phyloP scores from a whole-genome alignment of 2,113 vertebrate species.

The Arenaria interpres region DNA sequence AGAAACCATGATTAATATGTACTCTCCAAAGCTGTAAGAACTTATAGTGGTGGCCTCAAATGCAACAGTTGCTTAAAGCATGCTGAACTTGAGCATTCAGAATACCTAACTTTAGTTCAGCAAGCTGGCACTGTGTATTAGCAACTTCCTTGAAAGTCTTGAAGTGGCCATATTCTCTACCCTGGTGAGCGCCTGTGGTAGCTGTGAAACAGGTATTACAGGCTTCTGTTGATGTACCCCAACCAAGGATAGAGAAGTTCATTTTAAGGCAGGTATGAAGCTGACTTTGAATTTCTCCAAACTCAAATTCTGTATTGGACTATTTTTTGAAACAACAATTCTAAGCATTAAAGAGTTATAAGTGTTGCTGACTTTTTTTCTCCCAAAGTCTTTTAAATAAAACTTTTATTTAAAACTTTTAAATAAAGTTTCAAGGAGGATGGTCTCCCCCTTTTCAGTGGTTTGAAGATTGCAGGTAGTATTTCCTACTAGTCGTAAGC shows the following conservation, averaged over 20 bases:
- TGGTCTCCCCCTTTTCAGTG: not conserved
- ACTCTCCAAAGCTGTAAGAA: not conserved
- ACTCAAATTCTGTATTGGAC: not conserved
- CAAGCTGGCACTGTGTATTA: not conserved
- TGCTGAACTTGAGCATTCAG: not conserved
- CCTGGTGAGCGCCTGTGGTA: not conserved
- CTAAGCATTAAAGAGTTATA: not conserved
- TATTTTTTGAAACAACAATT: not conserved
- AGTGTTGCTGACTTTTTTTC: not conserved
- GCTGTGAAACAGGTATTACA: not conserved
- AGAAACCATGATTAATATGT: not conserved
- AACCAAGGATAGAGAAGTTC: not conserved
- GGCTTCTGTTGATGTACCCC: not conserved
- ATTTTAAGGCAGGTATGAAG: not conserved
- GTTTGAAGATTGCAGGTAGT: not conserved
- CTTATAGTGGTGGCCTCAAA: not conserved
- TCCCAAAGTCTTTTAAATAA: not conserved
- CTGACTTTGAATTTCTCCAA: not conserved
- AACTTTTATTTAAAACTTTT: no score
- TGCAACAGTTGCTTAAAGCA: not conserved
- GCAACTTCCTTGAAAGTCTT: not conserved
- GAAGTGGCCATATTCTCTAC: not conserved
- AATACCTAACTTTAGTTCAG: not conserved
- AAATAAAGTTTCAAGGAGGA: not conserved
- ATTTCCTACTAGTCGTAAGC: not conserved